Evolutionary conservation across 1,140 invertebrate genomes (phyloP), one percentile per base, ranked within the genome.

Genomic region (Solenopsis fugax): DNA sequence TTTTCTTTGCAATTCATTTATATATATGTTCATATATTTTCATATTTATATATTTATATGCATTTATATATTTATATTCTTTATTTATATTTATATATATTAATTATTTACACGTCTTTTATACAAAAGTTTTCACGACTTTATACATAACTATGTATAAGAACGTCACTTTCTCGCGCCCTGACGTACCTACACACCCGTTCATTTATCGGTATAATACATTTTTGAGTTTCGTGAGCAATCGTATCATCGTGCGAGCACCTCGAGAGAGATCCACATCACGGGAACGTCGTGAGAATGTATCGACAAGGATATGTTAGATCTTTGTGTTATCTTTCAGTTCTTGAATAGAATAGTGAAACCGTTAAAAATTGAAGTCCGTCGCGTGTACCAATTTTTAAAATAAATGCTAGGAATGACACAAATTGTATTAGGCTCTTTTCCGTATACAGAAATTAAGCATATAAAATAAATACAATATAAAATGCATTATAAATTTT

Each of bases 81-180:
- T 91, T 94, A 94, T 94, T 88, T 94, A 93, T 80, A 80, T 80
- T 52, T 92, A 91, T 91, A 89, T 91, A 94, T 93, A 94, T 94
- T 93, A 92, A 92, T 91, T 94, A 94, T 94, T 88, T 94, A 93
- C 93, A 94, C 81, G 88, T 93, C 7, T 73, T 93, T 94, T 93
- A 93, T 93, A 93, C 92, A 94, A 94, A 94, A 94, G 92, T 94
- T 87, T 93, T 93, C 91, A 92, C 87, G 89, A 92, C 89, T 94
- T 94, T 94, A 92, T 93, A 93, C 91, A 93, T 92, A 91, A 91
- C 88, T 90, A 91, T 93, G 90, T 93, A 93, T 93, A 92, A 90
- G 80, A 84, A 89, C 91, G 88, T 92, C 89, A 90, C 82, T 91
- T 41, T 45, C 65, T 69, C 88, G 80, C 87, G 71, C 73, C 85